phyloP scores from a whole-genome alignment of 2,888 invertebrate species.

The Apodemia zela region DNA sequence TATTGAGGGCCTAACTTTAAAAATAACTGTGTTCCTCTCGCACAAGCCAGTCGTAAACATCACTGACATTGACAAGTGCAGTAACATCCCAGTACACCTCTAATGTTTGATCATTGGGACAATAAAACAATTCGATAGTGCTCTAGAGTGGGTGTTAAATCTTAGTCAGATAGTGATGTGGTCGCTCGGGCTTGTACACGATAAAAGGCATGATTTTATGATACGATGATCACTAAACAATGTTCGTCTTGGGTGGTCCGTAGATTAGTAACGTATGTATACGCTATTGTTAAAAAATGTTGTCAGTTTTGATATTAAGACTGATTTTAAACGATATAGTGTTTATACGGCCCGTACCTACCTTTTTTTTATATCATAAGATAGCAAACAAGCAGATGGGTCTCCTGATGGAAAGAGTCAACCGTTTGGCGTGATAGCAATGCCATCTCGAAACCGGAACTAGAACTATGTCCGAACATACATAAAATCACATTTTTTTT shows the following conservation, averaged over 20 bases:
- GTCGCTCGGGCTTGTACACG: conserved; percentile 52
- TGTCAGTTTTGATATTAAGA: not conserved
- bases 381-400: too few species aligned
- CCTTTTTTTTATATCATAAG: too few species aligned
- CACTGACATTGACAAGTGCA: conserved; percentile 34
- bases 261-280: conserved; percentile 33
- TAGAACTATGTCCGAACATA: too few species aligned
- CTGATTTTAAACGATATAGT: not conserved
- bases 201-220: conserved; percentile 76
- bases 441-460: too few species aligned
- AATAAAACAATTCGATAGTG: conserved; percentile 51
- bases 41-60: conserved; percentile 29
- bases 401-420: too few species aligned
- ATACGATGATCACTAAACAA: conserved; percentile 66
- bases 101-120: conserved; percentile 49
- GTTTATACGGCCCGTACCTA: too few species aligned
- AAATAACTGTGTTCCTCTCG: conserved; percentile 5
- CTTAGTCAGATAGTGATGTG: conserved; percentile 59
- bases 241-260: conserved; percentile 75
- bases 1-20: not conserved
- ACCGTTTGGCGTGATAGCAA: too few species aligned
- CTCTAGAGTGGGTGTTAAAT: conserved; percentile 63
- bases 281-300: conserved; percentile 23
- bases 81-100: conserved; percentile 47
- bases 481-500: too few species aligned